phyloP scores from a whole-genome alignment of 2,113 vertebrate genomes.

The Nycticebus coucang region DNA sequence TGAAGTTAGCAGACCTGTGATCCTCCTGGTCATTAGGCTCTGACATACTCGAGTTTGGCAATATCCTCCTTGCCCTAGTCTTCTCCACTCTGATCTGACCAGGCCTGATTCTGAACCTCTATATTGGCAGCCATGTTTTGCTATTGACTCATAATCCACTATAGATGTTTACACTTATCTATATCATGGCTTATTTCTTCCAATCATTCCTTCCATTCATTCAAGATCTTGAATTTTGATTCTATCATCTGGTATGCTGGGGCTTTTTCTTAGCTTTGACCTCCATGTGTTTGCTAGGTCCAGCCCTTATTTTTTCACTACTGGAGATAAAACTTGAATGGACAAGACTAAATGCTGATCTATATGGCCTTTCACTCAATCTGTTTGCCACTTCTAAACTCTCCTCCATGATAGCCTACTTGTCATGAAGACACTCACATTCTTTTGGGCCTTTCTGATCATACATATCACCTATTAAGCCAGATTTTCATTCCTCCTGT shows the following conservation, averaged over 20 bases:
- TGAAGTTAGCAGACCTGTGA: not conserved
- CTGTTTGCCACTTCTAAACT: not conserved
- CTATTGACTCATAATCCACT: constrained; percentile 3
- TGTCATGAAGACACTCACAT: not conserved
- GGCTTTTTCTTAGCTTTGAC: not conserved
- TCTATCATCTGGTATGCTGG: not conserved
- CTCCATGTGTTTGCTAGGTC: not conserved
- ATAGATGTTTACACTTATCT: not conserved
- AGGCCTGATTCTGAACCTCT: constrained; percentile 2
- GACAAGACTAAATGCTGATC: not conserved
- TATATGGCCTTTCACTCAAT: not conserved
- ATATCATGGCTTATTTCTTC: constrained; percentile 28
- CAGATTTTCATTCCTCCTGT: not conserved
- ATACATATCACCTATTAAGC: not conserved
- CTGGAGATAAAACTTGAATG: not conserved
- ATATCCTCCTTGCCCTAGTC: not conserved
- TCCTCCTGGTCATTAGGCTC: not conserved
- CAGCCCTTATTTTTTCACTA: not conserved
- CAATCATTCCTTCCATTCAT: not conserved
- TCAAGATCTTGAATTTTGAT: constrained; percentile 12
- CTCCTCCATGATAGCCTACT: not conserved
- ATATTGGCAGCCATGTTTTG: not conserved
- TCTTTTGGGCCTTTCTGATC: not conserved
- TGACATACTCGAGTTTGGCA: not conserved
- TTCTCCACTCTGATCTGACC: not conserved